Evolutionary conservation across 2,797 vertebrate species (phyloP).

Genomic region (Macroramphosus scolopax): DNA sequence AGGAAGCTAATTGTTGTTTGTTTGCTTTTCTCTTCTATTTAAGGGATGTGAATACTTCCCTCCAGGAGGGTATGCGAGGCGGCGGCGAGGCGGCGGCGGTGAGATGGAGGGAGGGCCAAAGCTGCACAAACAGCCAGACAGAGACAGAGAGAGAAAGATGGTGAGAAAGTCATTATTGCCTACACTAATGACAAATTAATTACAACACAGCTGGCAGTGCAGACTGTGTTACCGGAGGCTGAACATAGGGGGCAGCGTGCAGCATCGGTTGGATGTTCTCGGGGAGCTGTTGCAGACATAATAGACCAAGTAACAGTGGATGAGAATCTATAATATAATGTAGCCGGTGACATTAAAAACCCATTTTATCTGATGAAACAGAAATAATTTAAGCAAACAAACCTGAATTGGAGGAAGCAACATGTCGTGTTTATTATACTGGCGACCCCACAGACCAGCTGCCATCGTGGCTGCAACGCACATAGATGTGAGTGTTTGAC

Average conservation of each 20-base stretch:
- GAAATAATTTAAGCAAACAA: neutral
- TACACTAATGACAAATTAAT: slow-evolving; percentile 72
- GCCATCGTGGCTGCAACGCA: too few relatives aligned
- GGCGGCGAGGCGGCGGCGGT: neutral
- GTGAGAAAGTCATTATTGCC: slow-evolving; percentile 57
- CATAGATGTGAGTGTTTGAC: slow-evolving; percentile 27
- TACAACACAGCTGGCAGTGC: slow-evolving; percentile 58
- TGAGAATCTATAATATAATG: too few relatives aligned
- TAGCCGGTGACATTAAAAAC: too few relatives aligned
- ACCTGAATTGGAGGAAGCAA: neutral
- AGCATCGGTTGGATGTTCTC: slow-evolving; percentile 4
- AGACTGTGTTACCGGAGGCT: slow-evolving; percentile 47
- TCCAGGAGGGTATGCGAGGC: neutral
- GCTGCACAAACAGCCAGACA: slow-evolving; percentile 8
- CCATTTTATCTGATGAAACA: too few relatives aligned
- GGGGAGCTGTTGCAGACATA: neutral
- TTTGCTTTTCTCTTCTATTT: slow-evolving; percentile 49
- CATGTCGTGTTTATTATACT: neutral
- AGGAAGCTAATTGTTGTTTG: slow-evolving; percentile 75
- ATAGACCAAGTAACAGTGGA: slow-evolving; percentile 11
- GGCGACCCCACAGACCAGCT: too few relatives aligned
- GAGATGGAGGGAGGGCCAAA: neutral
- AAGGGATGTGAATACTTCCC: neutral
- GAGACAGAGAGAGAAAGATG: slow-evolving; percentile 32
- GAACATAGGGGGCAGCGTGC: slow-evolving; percentile 57